These are phyloP conservation scores for Montipora capitata DNA, from an alignment of 92 coral and sea anemone species.

Conservation along the genomic window DNA sequence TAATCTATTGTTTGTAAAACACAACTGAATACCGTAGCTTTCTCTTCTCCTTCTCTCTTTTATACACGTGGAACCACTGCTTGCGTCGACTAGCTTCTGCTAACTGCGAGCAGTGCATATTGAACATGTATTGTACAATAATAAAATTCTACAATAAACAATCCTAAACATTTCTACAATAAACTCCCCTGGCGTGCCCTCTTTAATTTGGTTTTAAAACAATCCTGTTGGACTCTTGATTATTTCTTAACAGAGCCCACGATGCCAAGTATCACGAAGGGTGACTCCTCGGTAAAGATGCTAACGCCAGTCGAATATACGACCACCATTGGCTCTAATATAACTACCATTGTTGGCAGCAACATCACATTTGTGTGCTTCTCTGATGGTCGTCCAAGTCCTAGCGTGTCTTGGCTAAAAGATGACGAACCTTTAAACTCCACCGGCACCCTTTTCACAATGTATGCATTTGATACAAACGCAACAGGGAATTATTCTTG, in stretches of 20 bases:
- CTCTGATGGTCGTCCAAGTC: constrained; percentile 78
- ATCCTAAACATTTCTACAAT: too few relatives aligned
- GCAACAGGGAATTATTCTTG: constrained; percentile 79
- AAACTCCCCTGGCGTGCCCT: too few relatives aligned
- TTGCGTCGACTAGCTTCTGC: too few relatives aligned
- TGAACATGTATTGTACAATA: too few relatives aligned
- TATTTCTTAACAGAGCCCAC: constrained; percentile 61
- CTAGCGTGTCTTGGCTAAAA: constrained; percentile 76
- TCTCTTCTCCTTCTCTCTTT: too few relatives aligned
- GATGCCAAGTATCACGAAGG: constrained; percentile 49
- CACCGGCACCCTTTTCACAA: constrained; percentile 19
- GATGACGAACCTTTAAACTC: constrained; percentile 41
- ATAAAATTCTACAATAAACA: too few relatives aligned
- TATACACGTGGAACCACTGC: too few relatives aligned
- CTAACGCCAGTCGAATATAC: constrained; percentile 31
- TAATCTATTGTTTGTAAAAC: too few relatives aligned
- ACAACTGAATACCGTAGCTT: too few relatives aligned
- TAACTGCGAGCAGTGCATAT: too few relatives aligned
- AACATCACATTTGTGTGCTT: constrained; percentile 81
- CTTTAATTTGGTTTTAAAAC: too few relatives aligned
- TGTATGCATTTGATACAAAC: constrained; percentile 22
- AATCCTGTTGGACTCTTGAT: neutral
- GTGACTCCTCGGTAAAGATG: constrained; percentile 29
- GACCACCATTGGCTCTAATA: constrained; percentile 72
- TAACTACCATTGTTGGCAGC: constrained; percentile 76